Base-by-base conservation (phyloP, 2,113 vertebrate species). In the Spea bombifrons region DNA sequence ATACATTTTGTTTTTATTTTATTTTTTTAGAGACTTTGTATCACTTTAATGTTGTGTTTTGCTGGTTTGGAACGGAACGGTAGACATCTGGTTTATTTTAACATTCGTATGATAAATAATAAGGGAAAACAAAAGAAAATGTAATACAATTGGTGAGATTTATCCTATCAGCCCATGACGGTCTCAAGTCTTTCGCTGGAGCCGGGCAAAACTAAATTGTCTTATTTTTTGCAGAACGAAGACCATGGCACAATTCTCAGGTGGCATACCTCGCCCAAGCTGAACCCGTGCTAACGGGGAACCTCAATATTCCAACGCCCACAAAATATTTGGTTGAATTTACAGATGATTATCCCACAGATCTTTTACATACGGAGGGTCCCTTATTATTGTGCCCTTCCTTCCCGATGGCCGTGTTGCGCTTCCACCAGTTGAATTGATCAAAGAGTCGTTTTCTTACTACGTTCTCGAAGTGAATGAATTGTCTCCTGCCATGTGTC, bases 81-180 rank as follows among this genome's bases (percentile, higher is more conserved):
- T 50, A 16, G 47, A 76, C 75, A 76, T 76, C 75, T 76, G 75
- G 65, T 59, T 76, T 9, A 30, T 50, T 69, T 76, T 76, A 76
- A 52, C 53, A 7, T 12, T 49, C 10, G 63, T 53, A 15, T 50
- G 6, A 76, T 68, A 76, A 68, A 76, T 59, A 30, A 30, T 30
- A n/a, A 4, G 17, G 55, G 13, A 67, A 63, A 55, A 66, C 15
- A 55, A 55, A 49, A 7, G 55, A 43, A 59, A 59, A 59, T 59
- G 55, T 13, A 13, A 59, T 59, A 13, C 10, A 13, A 59, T 59
- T 59, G 55, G 10, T 59, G 55, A 13, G 55, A 59, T 59, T 59
- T 59, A 59, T 59, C 9, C 55, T 59, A 13, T 59, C 55, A 13
- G 55, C 55, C 9, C 30, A 47, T 48, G 66, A 46, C 66, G 1